Base-by-base conservation (phyloP, 2,888 invertebrate species). In the Ectemnius cavifrons region DNA sequence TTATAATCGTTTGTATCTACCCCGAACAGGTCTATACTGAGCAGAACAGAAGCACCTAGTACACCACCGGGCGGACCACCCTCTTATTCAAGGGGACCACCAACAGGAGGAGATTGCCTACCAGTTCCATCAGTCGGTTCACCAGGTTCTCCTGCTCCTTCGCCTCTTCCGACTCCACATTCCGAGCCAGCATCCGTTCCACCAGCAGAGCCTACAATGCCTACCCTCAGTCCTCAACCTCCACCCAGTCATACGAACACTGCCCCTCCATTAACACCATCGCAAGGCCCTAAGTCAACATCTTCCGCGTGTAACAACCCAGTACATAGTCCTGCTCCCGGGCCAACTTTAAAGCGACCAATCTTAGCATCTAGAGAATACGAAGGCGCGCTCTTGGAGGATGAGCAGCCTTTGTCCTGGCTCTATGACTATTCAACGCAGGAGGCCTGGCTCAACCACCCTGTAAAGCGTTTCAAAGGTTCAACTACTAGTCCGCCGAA, bases 391-490 rank as follows among this genome's bases (percentile, higher is more conserved):
- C 93, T 96, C 67, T 94, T 95, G 28, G 97, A 97, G 84, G 97
- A 97, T 89, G 96, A 95, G 89, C 94, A 94, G 84, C 94, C 95
- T 70, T 93, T 96, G 80, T 95, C 96, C 84, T 94, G 96, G 92
- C 93, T 98, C 20, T 98, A 98, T 91, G 97, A 98, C 92, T 97
- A 97, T 92, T 94, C 96, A 82, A 94, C 95, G 20, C 81, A 90
- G 91, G 90, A 91, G 68, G 90, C 91, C 4, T 91, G 97, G 97
- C 93, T 97, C 87, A 95, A 97, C 90, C 96, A 97, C 92, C 97
- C 97, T 0, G 96, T 98, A 75, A 98, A 98, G 92, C 94, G 96
- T 85, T 95, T 96, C 91, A 96, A 96, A 91, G 86, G 84, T 8
- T 78, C 84, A 79, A 86, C 74, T 90, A 91, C 84, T 88, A 91